Evolutionary conservation across 2,797 vertebrate species (phyloP), one percentile per base, ranked within the genome.

Genomic region (Enteromius paludinosus): DNA sequence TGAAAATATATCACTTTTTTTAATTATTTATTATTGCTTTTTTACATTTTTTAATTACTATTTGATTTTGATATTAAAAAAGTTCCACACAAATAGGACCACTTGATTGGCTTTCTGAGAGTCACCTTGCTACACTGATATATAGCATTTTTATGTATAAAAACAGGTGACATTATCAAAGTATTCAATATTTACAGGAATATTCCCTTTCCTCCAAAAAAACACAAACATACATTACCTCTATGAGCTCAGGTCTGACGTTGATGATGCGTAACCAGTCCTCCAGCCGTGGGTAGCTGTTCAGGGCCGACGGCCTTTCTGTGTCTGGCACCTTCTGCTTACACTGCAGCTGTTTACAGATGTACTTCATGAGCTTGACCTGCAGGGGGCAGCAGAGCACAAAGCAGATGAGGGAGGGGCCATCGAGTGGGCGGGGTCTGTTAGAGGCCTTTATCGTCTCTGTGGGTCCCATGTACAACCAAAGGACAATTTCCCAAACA

Each of bases 301-400:
- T 95, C 92, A 99, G 94, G 88, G 96, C 95, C 0, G 92, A 88
- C 0, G 96, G 96, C 88, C 97, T 92, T 91, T 98, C 95, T 0
- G 90, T 91, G 79, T 95, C 95, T 47, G 96, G 96, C 91, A 99
- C 96, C 0, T 96, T 98, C 86, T 95, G 95, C 92, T 97, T 99
- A 90, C 96, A 98, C 93, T 97, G 97, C 90, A 97, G 93, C 91
- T 99, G 98, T 86, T 97, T 95, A 92, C 96, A 96, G 91, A 97
- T 98, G 93, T 99, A 99, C 91, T 97, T 97, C 82, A 98, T 97
- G 89, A 99, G 95, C 90, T 98, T 99, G 79, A 97, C 96, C 98
- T 99, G 95, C 25, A 90, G 85, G 90, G 90, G 90, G 93, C 89
- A 87, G 91, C 49, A 93, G 88, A 92, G 89, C 85, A 92, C 85